These are phyloP conservation scores for Apodemus sylvaticus DNA, from an alignment of 2,113 vertebrate genomes.

Conservation along the genomic window DNA sequence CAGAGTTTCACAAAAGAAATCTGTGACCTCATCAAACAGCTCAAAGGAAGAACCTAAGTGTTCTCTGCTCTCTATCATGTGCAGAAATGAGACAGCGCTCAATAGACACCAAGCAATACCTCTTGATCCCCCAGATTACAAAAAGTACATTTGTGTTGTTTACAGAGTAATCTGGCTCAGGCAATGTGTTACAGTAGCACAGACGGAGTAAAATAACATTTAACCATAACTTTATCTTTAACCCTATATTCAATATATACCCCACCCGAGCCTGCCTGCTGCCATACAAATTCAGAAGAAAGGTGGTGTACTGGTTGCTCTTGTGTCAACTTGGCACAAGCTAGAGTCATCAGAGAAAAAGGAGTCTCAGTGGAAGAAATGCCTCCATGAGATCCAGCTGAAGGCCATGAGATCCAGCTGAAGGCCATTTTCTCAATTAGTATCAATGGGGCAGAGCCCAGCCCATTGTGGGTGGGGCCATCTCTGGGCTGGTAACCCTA, in stretches of 20 bases:
- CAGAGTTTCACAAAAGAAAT: not conserved
- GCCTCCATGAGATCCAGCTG: no score
- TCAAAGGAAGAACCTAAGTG: rapidly evolving
- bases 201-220: not conserved
- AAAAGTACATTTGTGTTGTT: not conserved
- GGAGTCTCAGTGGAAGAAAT: no score
- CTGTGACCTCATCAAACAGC: not conserved
- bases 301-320: not conserved
- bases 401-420: no score
- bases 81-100: not conserved
- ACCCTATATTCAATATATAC: not conserved
- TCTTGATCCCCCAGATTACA: not conserved
- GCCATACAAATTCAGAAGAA: not conserved
- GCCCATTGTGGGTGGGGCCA: no score
- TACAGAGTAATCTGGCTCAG: not conserved
- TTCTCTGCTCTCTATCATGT: not conserved
- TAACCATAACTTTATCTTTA: not conserved
- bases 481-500: no score
- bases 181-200: not conserved
- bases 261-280: not conserved
- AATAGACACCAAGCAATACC: not conserved
- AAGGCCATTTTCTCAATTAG: no score
- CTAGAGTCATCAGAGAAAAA: no score
- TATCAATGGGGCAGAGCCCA: no score
- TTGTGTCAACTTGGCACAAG: no score